Evolutionary conservation across 2,113 vertebrate species (phyloP).

Genomic region (Dasypus novemcinctus): DNA sequence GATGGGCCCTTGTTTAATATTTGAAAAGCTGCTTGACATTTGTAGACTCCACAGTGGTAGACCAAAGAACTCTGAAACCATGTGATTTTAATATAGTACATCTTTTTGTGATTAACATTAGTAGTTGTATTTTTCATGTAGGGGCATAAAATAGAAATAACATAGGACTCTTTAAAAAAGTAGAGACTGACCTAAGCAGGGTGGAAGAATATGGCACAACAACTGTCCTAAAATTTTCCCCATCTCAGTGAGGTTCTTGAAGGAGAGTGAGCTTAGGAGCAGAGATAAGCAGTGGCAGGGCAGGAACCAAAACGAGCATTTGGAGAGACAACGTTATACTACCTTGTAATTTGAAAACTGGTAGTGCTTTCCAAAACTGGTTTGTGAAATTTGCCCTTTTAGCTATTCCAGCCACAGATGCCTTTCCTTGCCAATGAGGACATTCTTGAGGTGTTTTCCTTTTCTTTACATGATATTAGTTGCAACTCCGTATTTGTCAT

Average conservation of each 20-base stretch:
- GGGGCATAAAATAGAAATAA: conserved; percentile 64
- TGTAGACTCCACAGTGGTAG: conserved; percentile 67
- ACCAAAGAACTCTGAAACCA: conserved; percentile 73
- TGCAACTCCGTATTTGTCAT: conserved; percentile 83
- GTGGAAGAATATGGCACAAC: conserved; percentile 34
- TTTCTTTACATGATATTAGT: conserved; percentile 80
- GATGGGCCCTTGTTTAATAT: background rate
- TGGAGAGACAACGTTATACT: conserved; percentile 78
- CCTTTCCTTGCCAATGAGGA: conserved; percentile 83
- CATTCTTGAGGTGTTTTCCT: conserved; percentile 85
- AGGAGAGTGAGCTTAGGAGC: conserved; percentile 72
- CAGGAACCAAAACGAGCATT: background rate
- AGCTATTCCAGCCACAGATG: conserved; percentile 68
- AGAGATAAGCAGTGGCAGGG: conserved; percentile 76
- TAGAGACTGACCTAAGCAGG: conserved; percentile 50
- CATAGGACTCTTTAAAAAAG: conserved; percentile 60
- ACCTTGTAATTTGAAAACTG: conserved; percentile 80
- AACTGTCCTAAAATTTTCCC: conserved; percentile 58
- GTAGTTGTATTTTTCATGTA: conserved; percentile 72
- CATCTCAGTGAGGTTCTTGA: conserved; percentile 71
- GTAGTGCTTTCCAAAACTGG: conserved; percentile 80
- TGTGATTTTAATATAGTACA: conserved; percentile 74
- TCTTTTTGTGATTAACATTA: conserved; percentile 76
- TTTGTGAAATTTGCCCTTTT: conserved; percentile 77
- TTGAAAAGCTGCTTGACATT: conserved; percentile 65